Percentiles rank a stretch among this genome's conserved stretches.
Evolutionary conservation across 2,113 vertebrate genomes (phyloP).

Genomic region (Engraulis encrasicolus): DNA sequence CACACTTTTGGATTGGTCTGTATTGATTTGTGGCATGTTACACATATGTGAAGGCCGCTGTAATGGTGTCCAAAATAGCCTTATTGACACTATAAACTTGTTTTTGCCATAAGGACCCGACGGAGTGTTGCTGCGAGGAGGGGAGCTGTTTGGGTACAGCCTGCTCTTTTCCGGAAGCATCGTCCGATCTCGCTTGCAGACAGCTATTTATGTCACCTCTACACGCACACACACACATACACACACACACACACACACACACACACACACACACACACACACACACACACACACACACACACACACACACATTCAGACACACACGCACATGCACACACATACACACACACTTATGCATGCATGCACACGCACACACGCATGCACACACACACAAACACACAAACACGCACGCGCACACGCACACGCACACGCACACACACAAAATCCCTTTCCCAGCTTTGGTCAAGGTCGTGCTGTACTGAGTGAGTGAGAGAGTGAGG

Average conservation of each 20-base stretch:
- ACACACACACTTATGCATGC: constrained; percentile 4
- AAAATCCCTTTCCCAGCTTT: constrained; percentile 28
- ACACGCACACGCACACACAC: background rate
- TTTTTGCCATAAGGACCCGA: background rate
- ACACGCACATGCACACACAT: background rate
- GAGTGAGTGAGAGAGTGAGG: no score
- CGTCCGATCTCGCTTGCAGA: constrained; percentile 26
- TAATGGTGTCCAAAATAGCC: background rate
- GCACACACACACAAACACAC: background rate
- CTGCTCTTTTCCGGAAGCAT: constrained; percentile 46
- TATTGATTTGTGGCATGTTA: background rate
- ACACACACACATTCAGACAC: no score
- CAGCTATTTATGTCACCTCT: constrained; percentile 42
- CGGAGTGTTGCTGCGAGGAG: background rate
- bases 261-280: background rate
- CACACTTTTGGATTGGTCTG: background rate
- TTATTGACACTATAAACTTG: background rate
- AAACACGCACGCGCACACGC: background rate
- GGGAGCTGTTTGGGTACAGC: background rate
- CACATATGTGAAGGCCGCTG: background rate
- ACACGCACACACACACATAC: constrained; percentile 2
- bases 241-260: constrained; percentile 5
- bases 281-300: no score
- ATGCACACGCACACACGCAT: no score
- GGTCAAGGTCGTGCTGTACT: constrained; percentile 45